Evolutionary conservation across 2,888 invertebrate genomes (phyloP), one percentile per base, ranked within the genome.

Genomic region (Unio delphinus): DNA sequence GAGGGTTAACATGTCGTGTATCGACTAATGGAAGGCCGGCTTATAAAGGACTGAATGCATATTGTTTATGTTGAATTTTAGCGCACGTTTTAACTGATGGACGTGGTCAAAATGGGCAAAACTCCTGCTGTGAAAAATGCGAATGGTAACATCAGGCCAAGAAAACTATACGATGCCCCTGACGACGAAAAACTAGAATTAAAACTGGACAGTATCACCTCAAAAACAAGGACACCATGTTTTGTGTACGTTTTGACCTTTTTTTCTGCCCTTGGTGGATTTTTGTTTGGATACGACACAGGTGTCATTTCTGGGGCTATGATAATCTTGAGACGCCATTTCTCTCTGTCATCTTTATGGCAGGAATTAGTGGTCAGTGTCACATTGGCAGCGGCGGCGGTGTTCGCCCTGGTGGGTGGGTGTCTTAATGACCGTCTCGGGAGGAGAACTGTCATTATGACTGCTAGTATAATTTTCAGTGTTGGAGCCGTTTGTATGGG

Each of bases 221-320:
- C 79, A 63, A 80, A 75, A 62, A 61, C 74, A 15, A 72, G 74
- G 65, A 86, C 86, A 17, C 85, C 86, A 23, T 70, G 78, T 23
- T 86, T 86, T 75, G 81, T 88, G 69, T 89, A 89, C 79, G 74
- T 89, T 55, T 80, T 91, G 70, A 90, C 91, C 34, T 81, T 89
- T 72, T 83, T 91, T 64, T 89, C 91, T 20, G 90, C 91, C 62
- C 85, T 91, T 18, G 91, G 91, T 8, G 91, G 91, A 6, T 91
- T 91, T 75, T 85, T 91, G 6, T 92, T 92, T 81, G 92, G 92
- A 54, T 92, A 92, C 81, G 92, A 92, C 77, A 92, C 92, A 0
- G 92, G 92, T 17, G 91, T 92, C 54, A 91, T 92, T 28, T 91
- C 92, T 0, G 91, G 91, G 17, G 91, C 91, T 11, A 90, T 91